A percentile compares a stretch with the other conserved stretches of the same genome.
These are phyloP conservation scores for Thera obeliscata DNA, from an alignment of 2,888 invertebrate species.

Conservation along the genomic window DNA sequence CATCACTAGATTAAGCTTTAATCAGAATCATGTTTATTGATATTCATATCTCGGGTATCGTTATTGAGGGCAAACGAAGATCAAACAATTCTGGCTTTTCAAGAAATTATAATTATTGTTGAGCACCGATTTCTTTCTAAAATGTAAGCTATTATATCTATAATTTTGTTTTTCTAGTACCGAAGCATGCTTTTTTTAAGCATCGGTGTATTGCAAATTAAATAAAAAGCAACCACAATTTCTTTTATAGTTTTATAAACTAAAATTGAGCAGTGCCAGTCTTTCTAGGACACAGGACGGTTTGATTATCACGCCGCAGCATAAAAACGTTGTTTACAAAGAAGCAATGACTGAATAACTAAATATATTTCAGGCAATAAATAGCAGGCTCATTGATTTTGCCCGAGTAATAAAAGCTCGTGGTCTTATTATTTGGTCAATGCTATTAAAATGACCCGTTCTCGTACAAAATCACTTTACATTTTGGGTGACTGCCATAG, in stretches of 20 bases:
- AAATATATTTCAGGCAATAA: conserved; percentile 7
- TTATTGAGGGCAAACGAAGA: conserved; percentile 3
- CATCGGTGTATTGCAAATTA: too few relatives aligned
- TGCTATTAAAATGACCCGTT: conserved; percentile 30
- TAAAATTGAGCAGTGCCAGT: too few relatives aligned
- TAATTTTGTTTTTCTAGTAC: too few relatives aligned
- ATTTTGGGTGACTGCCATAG: conserved; percentile 34
- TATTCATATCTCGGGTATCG: not conserved
- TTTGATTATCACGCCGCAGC: not conserved
- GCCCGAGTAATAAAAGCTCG: conserved; percentile 10
- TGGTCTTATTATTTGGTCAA: conserved; percentile 23
- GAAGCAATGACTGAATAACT: not conserved
- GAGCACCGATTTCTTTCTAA: not conserved
- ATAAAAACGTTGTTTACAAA: not conserved
- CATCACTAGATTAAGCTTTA: not conserved
- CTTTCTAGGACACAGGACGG: not conserved
- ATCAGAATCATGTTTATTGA: not conserved
- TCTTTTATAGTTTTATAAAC: too few relatives aligned
- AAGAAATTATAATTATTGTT: not conserved
- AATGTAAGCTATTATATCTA: too few relatives aligned
- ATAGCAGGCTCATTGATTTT: conserved; percentile 6
- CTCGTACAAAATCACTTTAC: conserved; percentile 32
- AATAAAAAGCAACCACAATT: not conserved
- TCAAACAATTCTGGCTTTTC: not conserved
- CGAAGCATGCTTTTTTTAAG: too few relatives aligned